Conservation (phyloP, 2,797 vertebrate species). For the Bradypus variegatus region DNA sequence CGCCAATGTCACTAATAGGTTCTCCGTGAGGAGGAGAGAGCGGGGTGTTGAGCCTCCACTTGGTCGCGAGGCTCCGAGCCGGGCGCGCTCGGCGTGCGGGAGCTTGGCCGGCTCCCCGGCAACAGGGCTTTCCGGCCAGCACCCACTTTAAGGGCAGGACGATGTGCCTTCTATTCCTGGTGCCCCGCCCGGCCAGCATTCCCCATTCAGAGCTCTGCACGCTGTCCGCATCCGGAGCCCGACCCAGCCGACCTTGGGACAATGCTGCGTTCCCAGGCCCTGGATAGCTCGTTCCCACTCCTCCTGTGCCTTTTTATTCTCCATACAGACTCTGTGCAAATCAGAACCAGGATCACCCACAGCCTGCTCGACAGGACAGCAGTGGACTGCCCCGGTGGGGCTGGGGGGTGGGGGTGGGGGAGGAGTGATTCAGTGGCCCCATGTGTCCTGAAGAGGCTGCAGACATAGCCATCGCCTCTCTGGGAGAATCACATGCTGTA, state of each 20-base stretch:
- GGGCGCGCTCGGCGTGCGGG: not conserved
- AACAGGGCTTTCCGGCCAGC: not conserved
- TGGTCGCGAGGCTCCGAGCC: rapidly evolving
- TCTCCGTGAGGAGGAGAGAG: not conserved
- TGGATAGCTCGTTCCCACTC: not conserved
- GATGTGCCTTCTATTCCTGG: not conserved
- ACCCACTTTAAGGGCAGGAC: not conserved
- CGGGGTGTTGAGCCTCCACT: not conserved
- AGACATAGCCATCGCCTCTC: not conserved
- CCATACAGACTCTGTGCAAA: not conserved
- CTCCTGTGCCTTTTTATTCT: not conserved
- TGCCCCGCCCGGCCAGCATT: not conserved
- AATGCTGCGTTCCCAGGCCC: not conserved
- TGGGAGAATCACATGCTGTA: not conserved
- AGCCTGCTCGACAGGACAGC: not conserved
- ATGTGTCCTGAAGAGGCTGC: not conserved
- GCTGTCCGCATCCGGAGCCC: not conserved
- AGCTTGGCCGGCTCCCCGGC: not conserved
- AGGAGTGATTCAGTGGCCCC: not conserved
- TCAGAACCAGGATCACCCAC: not conserved
- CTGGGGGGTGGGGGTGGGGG: rapidly evolving
- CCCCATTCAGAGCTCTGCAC: not conserved
- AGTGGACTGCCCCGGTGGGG: too few species aligned
- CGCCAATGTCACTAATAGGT: not conserved
- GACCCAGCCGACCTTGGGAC: not conserved